These are phyloP conservation scores for Drosophila watanabei DNA, from an alignment of 1,140 invertebrate genomes.

Conservation along the genomic window DNA sequence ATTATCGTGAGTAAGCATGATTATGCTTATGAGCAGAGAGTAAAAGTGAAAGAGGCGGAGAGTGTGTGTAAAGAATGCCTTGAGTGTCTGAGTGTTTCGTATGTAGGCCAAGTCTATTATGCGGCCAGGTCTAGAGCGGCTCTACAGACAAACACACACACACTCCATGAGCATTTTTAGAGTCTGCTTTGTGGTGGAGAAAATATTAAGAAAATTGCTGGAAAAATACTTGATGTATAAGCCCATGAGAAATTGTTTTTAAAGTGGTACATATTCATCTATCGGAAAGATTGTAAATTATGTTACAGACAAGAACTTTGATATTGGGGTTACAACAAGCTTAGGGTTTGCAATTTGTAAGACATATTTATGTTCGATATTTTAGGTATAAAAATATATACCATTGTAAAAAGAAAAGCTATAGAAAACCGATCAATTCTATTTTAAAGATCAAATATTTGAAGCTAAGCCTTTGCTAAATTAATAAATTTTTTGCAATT, in stretches of 20 bases:
- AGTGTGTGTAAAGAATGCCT: conserved; percentile 58
- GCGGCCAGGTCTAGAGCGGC: conserved; percentile 49
- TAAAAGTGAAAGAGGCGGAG: conserved; percentile 66
- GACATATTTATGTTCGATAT: background rate
- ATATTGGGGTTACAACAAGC: background rate
- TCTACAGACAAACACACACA: conserved; percentile 14
- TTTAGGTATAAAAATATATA: background rate
- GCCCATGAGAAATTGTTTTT: conserved; percentile 34
- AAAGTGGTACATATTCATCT: conserved; percentile 34
- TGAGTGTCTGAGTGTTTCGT: conserved; percentile 56
- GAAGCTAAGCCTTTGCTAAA: too few species aligned
- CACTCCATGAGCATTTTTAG: conserved; percentile 1
- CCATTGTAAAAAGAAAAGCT: background rate
- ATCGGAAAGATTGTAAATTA: conserved; percentile 28
- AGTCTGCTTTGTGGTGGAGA: conserved; percentile 34
- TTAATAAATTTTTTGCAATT: too few species aligned
- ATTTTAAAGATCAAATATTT: too few species aligned
- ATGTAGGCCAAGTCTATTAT: conserved; percentile 80
- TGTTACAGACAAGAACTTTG: conserved; percentile 7
- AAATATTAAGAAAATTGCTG: conserved; percentile 47
- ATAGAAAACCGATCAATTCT: background rate
- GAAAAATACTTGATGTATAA: conserved; percentile 22
- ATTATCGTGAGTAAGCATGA: conserved; percentile 82
- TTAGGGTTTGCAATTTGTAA: background rate
- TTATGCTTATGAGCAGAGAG: conserved; percentile 79